A percentile compares a stretch with the other conserved stretches of the same genome.
phyloP scores from a whole-genome alignment of 2,113 vertebrate genomes.

The Carassius carassius region DNA sequence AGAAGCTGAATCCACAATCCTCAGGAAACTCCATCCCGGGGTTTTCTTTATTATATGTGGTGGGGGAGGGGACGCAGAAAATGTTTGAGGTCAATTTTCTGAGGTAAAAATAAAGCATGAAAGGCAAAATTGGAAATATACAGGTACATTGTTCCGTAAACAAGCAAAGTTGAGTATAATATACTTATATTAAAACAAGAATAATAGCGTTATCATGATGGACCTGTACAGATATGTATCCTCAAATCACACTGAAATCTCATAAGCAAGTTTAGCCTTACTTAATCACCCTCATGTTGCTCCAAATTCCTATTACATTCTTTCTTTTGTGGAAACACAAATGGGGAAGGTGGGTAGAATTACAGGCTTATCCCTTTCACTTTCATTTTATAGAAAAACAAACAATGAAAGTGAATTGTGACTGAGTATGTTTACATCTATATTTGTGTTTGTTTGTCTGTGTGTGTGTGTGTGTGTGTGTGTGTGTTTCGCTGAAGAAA shows the following conservation, averaged over 20 bases:
- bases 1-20: conserved; percentile 34
- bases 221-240: too few species aligned
- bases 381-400: not conserved
- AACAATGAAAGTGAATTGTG: not conserved
- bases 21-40: conserved; percentile 50
- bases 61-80: conserved; percentile 52
- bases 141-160: not conserved
- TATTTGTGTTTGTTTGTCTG: too few species aligned
- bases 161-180: too few species aligned
- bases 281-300: not conserved
- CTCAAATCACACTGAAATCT: too few species aligned
- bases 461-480: too few species aligned
- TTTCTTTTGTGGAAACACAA: not conserved
- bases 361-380: not conserved
- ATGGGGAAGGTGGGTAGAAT: not conserved
- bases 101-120: conserved; percentile 30
- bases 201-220: too few species aligned
- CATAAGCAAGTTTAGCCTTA: not conserved
- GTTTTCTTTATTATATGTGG: conserved; percentile 44
- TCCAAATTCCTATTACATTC: not conserved
- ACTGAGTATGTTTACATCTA: not conserved
- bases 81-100: conserved; percentile 28
- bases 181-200: too few species aligned
- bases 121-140: not conserved
- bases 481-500: not conserved